Conservation (phyloP, 2,888 invertebrate genomes). For the Eupithecia inturbata region DNA sequence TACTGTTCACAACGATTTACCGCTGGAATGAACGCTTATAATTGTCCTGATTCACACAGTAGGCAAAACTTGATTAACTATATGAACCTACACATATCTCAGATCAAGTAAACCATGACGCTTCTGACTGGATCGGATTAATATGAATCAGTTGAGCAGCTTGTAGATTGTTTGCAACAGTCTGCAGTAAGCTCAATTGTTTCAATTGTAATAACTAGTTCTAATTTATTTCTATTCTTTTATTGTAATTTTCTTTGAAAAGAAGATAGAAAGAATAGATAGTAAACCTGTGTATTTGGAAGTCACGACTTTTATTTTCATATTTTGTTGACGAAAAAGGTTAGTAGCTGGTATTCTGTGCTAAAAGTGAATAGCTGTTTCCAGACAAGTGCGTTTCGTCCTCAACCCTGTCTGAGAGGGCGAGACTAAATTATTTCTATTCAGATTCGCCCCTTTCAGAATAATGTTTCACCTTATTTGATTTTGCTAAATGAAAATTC, state of each 20-base stretch:
- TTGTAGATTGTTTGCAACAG: too few relatives aligned
- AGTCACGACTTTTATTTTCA: neutral
- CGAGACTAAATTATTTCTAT: neutral
- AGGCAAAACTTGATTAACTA: neutral
- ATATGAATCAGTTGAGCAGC: too few relatives aligned
- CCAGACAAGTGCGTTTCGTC: neutral
- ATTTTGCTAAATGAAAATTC: neutral
- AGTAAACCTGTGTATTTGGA: neutral
- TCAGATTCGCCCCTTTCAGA: neutral
- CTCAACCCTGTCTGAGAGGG: neutral
- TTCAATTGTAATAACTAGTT: too few relatives aligned
- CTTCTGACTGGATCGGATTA: too few relatives aligned
- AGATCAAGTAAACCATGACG: neutral
- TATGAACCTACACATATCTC: neutral
- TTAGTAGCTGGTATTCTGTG: neutral
- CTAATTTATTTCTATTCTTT: too few relatives aligned
- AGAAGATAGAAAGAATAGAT: too few relatives aligned
- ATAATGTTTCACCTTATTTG: neutral
- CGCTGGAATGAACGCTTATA: slow-evolving; percentile 17
- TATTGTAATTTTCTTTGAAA: too few relatives aligned
- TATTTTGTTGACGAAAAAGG: neutral
- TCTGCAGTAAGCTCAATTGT: too few relatives aligned
- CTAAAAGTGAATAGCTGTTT: neutral
- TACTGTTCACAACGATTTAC: slow-evolving; percentile 49
- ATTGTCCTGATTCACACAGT: neutral